Conservation (phyloP, 2,888 invertebrate genomes). For the Hydropsyche betteni region DNA sequence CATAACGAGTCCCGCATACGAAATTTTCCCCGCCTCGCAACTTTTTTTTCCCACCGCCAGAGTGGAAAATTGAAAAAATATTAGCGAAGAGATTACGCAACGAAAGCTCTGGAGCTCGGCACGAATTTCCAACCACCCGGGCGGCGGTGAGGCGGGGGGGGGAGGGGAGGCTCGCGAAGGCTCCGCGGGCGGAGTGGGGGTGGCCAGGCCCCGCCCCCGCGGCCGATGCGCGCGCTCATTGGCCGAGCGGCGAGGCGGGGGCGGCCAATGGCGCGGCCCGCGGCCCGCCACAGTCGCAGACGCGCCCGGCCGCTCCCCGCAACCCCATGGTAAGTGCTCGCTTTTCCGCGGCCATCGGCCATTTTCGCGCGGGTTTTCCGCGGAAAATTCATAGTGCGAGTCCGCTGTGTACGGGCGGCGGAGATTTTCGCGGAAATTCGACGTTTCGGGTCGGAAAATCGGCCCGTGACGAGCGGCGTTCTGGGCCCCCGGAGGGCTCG, state of each 20-base stretch:
- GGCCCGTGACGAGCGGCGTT: too few relatives aligned
- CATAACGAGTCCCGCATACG: background rate
- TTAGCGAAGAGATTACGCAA: slow-evolving; percentile 24
- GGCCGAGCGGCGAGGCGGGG: slow-evolving; percentile 36
- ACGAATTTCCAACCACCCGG: slow-evolving; percentile 3
- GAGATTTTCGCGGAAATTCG: too few relatives aligned
- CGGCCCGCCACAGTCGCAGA: slow-evolving; percentile 46
- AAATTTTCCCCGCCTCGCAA: background rate
- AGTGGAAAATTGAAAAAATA: slow-evolving; percentile 25
- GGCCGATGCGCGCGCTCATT: slow-evolving; percentile 21
- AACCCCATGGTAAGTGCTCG: slow-evolving; percentile 47
- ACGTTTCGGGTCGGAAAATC: too few relatives aligned
- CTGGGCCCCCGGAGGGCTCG: too few relatives aligned
- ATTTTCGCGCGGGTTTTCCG: slow-evolving; percentile 1
- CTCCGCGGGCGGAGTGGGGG: background rate
- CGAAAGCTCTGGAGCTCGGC: slow-evolving; percentile 24
- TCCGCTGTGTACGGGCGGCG: background rate
- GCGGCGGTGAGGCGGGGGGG: background rate
- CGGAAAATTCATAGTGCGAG: background rate
- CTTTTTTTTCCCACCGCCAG: background rate
- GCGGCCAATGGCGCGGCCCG: slow-evolving; percentile 45
- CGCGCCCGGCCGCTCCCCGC: slow-evolving; percentile 48
- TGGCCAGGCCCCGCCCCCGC: slow-evolving; percentile 39
- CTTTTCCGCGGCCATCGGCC: background rate
- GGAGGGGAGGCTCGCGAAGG: background rate